phyloP scores from a whole-genome alignment of 2,113 vertebrate species.

The Halcyon senegalensis region DNA sequence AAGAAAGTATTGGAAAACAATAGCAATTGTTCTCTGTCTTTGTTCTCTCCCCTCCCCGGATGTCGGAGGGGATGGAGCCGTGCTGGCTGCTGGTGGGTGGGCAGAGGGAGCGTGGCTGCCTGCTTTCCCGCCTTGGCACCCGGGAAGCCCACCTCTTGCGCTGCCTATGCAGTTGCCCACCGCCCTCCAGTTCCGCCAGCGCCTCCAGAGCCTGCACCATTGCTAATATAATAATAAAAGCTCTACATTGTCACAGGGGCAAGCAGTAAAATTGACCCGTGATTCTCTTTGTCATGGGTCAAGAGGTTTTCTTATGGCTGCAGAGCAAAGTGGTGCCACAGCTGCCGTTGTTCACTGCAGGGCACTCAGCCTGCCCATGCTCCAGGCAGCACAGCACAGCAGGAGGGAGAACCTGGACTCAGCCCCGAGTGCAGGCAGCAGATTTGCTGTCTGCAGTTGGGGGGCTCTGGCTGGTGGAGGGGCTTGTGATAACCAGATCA shows the following conservation, averaged over 20 bases:
- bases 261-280: accelerated
- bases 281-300: background rate
- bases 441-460: background rate
- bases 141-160: accelerated
- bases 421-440: background rate
- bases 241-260: accelerated
- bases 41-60: slow-evolving; percentile 27
- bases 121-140: background rate
- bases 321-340: background rate
- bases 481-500: background rate
- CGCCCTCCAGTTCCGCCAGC: accelerated
- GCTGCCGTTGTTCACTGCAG: background rate
- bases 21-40: slow-evolving; percentile 60
- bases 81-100: background rate
- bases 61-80: background rate
- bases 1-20: slow-evolving; percentile 43
- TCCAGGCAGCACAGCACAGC: background rate
- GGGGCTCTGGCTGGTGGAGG: too few relatives aligned
- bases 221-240: accelerated
- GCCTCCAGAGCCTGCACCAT: background rate
- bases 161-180: accelerated
- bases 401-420: background rate
- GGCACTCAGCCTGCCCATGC: accelerated
- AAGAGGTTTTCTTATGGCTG: background rate
- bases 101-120: background rate